A percentile compares a stretch with the other conserved stretches of the same genome.
phyloP scores from a whole-genome alignment of 2,888 invertebrate genomes.

The Orchesella flavescens region DNA sequence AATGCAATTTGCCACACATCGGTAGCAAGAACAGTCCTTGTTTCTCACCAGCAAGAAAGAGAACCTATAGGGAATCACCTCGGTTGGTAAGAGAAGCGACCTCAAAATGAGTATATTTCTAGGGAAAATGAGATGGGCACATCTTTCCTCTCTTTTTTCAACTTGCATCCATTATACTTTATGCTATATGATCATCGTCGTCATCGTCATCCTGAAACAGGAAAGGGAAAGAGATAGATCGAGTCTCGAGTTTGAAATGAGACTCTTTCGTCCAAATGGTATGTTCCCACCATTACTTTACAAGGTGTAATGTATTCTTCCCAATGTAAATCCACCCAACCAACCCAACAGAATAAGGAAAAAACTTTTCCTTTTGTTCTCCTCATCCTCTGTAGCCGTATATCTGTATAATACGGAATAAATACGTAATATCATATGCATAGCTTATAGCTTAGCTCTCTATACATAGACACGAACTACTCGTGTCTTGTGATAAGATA shows the following conservation, averaged over 20 bases:
- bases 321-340: slow-evolving; percentile 33
- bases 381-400: not conserved
- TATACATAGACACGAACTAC: too few species aligned
- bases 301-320: slow-evolving; percentile 56
- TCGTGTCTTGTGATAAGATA: not conserved
- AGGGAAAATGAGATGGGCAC: not conserved
- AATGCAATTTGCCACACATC: slow-evolving; percentile 7
- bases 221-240: slow-evolving; percentile 33
- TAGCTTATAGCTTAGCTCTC: slow-evolving; percentile 22
- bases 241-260: not conserved
- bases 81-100: too few species aligned
- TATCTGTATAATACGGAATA: not conserved
- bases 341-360: too few species aligned
- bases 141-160: slow-evolving; percentile 23
- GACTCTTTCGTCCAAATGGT: slow-evolving; percentile 37
- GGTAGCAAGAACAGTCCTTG: too few species aligned
- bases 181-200: slow-evolving; percentile 48
- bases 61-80: too few species aligned
- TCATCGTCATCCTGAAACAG: slow-evolving; percentile 38
- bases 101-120: not conserved
- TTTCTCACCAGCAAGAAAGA: too few species aligned
- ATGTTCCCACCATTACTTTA: slow-evolving; percentile 52
- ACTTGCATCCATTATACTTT: slow-evolving; percentile 36
- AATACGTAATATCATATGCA: slow-evolving; percentile 4
- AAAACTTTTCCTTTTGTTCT: slow-evolving; percentile 34